Percentiles rank a stretch among this genome's conserved stretches.
These are phyloP conservation scores for Parotia lawesii DNA, from an alignment of 2,113 vertebrate genomes.

Conservation along the genomic window DNA sequence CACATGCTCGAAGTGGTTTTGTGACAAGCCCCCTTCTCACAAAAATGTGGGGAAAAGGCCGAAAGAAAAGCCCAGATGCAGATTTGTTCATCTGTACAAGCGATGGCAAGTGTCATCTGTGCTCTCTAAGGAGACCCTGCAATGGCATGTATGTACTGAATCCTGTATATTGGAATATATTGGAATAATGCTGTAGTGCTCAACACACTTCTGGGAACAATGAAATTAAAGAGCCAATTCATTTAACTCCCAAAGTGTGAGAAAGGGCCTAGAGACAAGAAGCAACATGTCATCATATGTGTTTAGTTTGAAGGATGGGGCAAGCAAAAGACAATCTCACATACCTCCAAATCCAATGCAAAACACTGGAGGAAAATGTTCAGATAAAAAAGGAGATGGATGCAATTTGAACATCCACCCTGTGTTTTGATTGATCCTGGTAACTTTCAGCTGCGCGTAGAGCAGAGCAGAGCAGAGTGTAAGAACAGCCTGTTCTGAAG, in stretches of 20 bases:
- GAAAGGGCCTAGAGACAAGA: background rate
- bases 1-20: background rate
- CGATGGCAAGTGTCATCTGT: background rate
- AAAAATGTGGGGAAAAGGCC: background rate
- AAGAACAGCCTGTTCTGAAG: background rate
- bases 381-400: background rate
- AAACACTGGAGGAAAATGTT: background rate
- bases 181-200: background rate
- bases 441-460: background rate
- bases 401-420: background rate
- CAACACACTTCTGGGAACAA: background rate
- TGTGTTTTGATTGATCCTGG: background rate
- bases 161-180: no score
- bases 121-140: background rate
- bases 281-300: background rate
- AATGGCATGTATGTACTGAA: background rate
- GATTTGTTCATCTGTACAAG: background rate
- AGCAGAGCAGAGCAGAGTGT: background rate
- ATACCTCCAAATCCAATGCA: background rate
- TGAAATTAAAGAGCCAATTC: background rate
- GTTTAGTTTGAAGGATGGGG: background rate
- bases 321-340: background rate
- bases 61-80: background rate
- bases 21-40: background rate
- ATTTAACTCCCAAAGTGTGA: background rate